phyloP scores from a whole-genome alignment of 2,888 invertebrate species.

The Leptopterna dolabrata region DNA sequence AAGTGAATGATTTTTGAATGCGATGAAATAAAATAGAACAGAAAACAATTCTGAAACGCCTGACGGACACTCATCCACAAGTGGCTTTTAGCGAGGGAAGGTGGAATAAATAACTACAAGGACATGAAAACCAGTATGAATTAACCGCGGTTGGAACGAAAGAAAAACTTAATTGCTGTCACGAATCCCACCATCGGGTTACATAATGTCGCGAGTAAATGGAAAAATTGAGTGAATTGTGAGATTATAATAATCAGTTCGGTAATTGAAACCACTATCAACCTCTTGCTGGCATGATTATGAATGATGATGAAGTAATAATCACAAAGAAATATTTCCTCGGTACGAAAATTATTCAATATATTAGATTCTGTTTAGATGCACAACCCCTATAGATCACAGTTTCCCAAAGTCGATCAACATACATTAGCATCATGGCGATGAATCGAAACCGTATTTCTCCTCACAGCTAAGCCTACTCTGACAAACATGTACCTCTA shows the following conservation, averaged over 20 bases:
- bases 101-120: not conserved
- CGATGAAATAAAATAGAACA: not conserved
- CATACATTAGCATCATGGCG: too few relatives aligned
- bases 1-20: not conserved
- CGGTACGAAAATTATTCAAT: too few relatives aligned
- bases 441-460: too few relatives aligned
- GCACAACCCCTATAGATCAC: too few relatives aligned
- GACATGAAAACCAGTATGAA: not conserved
- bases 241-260: not conserved
- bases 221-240: not conserved
- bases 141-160: not conserved
- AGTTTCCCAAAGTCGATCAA: too few relatives aligned
- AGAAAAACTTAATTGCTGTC: not conserved
- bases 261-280: not conserved
- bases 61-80: not conserved
- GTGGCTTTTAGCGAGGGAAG: not conserved
- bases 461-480: too few relatives aligned
- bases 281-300: not conserved
- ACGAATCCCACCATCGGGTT: not conserved
- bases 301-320: too few relatives aligned
- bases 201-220: not conserved
- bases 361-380: too few relatives aligned
- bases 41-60: not conserved
- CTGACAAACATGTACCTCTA: too few relatives aligned
- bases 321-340: too few relatives aligned